These are phyloP conservation scores for Sylvicapra grimmia DNA, from an alignment of 2,113 vertebrate genomes.

Conservation along the genomic window DNA sequence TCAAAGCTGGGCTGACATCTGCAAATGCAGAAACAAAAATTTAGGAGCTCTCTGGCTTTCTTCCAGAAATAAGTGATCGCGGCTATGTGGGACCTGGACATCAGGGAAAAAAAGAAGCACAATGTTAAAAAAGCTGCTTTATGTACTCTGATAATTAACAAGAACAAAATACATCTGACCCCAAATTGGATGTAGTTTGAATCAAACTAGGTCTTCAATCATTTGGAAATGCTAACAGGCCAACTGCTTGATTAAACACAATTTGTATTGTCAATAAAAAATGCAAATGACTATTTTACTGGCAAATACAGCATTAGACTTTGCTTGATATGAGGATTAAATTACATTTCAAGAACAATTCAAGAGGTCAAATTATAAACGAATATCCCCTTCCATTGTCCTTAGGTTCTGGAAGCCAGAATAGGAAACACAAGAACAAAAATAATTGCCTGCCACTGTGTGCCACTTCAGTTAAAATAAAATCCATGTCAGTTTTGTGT, in stretches of 20 bases:
- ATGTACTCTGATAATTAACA: conserved; percentile 47
- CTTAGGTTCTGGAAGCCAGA: conserved; percentile 55
- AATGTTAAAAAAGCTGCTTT: conserved; percentile 25
- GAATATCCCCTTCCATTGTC: conserved; percentile 57
- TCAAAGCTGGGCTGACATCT: not conserved
- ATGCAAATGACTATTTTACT: conserved; percentile 59
- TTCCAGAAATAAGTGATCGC: not conserved
- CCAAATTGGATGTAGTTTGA: conserved; percentile 37
- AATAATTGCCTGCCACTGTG: conserved; percentile 68
- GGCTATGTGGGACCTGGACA: not conserved
- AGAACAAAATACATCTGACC: conserved; percentile 49
- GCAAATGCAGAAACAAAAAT: not conserved
- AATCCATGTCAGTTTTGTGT: conserved; percentile 50
- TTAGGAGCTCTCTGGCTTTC: not conserved
- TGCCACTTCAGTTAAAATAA: conserved; percentile 66
- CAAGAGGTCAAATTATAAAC: conserved; percentile 57
- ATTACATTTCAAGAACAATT: conserved; percentile 57
- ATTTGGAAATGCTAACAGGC: conserved; percentile 26
- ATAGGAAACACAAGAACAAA: conserved; percentile 66
- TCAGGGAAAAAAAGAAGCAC: rapidly evolving
- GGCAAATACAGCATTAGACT: conserved; percentile 38
- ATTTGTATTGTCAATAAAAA: conserved; percentile 62
- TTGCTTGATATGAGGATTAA: conserved; percentile 59
- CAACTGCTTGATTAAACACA: conserved; percentile 64
- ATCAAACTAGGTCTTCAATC: conserved; percentile 50